A percentile compares a stretch with the other conserved stretches of the same genome.
Evolutionary conservation across 2,797 vertebrate species (phyloP).

Genomic region (Philypnodon macrostomus): DNA sequence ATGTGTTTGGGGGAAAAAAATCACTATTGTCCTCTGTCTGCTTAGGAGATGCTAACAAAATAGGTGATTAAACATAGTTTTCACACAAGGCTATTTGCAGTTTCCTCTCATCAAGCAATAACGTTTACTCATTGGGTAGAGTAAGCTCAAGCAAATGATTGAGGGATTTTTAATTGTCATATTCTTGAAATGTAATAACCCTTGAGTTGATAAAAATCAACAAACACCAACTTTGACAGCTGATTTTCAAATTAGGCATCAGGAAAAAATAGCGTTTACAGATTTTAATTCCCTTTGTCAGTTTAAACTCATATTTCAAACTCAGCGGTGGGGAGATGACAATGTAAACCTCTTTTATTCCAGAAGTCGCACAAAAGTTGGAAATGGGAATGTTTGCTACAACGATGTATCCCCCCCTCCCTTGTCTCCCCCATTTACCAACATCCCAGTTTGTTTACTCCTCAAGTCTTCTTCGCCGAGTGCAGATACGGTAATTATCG

Average conservation of each 20-base stretch:
- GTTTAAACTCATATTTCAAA: slow-evolving; percentile 75
- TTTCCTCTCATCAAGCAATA: slow-evolving; percentile 17
- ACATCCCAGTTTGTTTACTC: slow-evolving; percentile 66
- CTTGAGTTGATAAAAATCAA: slow-evolving; percentile 80
- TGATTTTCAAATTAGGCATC: slow-evolving; percentile 75
- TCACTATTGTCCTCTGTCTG: neutral
- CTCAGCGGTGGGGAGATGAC: slow-evolving; percentile 65
- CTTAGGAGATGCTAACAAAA: neutral
- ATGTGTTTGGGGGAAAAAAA: too few species aligned
- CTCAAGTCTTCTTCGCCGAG: slow-evolving; percentile 68
- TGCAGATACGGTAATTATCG: slow-evolving; percentile 76
- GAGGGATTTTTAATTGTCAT: slow-evolving; percentile 80
- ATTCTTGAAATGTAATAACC: slow-evolving; percentile 78
- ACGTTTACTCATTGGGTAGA: slow-evolving; percentile 15
- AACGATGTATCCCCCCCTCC: slow-evolving; percentile 27
- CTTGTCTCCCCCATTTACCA: slow-evolving; percentile 29
- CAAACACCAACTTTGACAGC: slow-evolving; percentile 73
- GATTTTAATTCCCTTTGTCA: slow-evolving; percentile 80
- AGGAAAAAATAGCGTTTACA: slow-evolving; percentile 59
- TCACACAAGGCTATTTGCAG: neutral
- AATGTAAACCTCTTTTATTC: slow-evolving; percentile 72
- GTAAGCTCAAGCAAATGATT: slow-evolving; percentile 60
- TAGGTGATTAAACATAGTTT: slow-evolving; percentile 14
- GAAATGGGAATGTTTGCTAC: slow-evolving; percentile 66
- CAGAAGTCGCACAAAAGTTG: slow-evolving; percentile 65